Evolutionary conservation across 2,113 vertebrate species (phyloP).

Genomic region (Mus pahari): DNA sequence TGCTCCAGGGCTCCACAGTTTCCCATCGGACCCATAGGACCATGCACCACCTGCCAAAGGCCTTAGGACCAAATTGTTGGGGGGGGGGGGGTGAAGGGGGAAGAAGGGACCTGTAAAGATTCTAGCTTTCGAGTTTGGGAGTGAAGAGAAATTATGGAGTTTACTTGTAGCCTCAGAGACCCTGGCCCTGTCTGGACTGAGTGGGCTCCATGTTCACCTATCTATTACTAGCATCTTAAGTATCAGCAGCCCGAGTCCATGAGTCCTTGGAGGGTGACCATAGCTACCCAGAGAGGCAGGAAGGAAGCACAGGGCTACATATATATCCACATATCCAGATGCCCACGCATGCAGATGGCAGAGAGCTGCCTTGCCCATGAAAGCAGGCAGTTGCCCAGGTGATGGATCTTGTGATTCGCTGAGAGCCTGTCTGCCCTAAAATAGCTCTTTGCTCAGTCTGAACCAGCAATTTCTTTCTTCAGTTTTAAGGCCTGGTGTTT

Average conservation of each 20-base stretch:
- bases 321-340: not conserved
- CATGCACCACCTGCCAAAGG: not conserved
- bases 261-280: not conserved
- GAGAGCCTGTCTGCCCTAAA: constrained; percentile 62
- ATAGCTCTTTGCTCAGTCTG: constrained; percentile 68
- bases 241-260: not conserved
- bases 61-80: not conserved
- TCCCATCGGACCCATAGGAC: not conserved
- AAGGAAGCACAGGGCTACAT: not conserved
- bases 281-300: not conserved
- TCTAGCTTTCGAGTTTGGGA: not conserved
- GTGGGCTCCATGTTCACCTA: not conserved
- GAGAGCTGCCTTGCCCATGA: constrained; percentile 60
- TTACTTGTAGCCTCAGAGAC: not conserved
- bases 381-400: constrained; percentile 78
- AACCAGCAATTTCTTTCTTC: constrained; percentile 50
- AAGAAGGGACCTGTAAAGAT: not conserved
- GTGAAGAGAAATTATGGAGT: not conserved
- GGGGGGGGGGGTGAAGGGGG: not conserved
- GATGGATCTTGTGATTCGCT: constrained; percentile 63
- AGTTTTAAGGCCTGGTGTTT: constrained; percentile 6
- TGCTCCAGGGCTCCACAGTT: not conserved
- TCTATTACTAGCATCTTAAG: not conserved
- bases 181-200: not conserved
- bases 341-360: constrained; percentile 67